Conservation (phyloP, 2,113 vertebrate genomes). For the Opisthocomus hoazin region DNA sequence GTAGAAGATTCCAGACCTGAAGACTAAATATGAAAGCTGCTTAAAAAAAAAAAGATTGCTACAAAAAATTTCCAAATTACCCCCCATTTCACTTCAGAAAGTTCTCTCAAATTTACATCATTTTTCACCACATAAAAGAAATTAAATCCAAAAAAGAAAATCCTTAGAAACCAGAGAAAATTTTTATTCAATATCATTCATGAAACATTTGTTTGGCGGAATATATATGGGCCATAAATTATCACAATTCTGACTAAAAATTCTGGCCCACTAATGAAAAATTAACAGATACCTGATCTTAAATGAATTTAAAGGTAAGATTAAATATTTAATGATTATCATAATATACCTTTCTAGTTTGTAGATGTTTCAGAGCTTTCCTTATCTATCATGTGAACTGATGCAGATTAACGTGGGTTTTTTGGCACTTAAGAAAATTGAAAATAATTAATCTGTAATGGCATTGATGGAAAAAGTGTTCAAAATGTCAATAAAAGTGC, state of each 20-base stretch:
- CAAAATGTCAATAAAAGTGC: constrained; percentile 59
- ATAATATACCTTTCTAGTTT: not conserved
- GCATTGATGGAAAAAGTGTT: constrained; percentile 62
- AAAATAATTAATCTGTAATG: constrained; percentile 65
- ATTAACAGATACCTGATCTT: not conserved
- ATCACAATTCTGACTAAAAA: constrained; percentile 8
- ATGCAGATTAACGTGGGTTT: not conserved
- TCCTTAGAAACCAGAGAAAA: not conserved
- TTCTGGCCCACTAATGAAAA: constrained; percentile 9
- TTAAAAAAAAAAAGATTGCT: not conserved
- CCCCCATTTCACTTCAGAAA: not conserved
- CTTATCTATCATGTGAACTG: not conserved
- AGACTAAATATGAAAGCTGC: not conserved
- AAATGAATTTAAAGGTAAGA: constrained; percentile 1
- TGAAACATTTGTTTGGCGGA: not conserved
- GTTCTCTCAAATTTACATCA: not conserved
- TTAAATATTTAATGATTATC: constrained; percentile 24
- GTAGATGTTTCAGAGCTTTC: constrained; percentile 3
- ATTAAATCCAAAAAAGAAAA: not conserved
- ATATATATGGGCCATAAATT: not conserved
- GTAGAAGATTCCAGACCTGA: constrained; percentile 18
- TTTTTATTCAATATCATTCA: not conserved
- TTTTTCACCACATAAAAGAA: not conserved
- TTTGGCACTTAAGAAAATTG: constrained; percentile 61
- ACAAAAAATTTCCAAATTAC: not conserved